Base-by-base conservation (phyloP, 1,140 invertebrate species). In the Drosophila punjabiensis region DNA sequence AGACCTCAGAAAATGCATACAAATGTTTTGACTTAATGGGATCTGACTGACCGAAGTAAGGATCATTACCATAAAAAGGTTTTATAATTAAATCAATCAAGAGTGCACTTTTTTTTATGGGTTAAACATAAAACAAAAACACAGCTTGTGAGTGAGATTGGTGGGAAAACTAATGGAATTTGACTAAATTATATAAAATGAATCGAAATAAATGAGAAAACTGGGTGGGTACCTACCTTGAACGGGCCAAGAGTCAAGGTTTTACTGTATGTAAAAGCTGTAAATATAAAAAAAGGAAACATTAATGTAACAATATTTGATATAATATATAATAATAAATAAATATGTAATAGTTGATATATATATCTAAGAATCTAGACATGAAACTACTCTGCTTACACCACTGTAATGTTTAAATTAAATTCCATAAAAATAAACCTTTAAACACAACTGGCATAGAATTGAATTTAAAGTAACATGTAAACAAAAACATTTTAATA, bases 1-100 rank as follows among this genome's bases (percentile, higher is more conserved):
- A 52, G 20, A 11, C 13, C 45, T 20, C n/a, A 33, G 39, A 32
- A 65, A 66, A 63, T 63, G 59, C 56, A 63, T 63, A 66, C 56
- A 33, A 66, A 63, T 63, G 64, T 47, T 47, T 30, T 64, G 60
- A 67, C 32, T 67, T 67, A 48, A 64, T 65, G 60, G 60, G 13
- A 24, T 2, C 24, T 41, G 13, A 10, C 50, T 30, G 9, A 14
- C 2, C 10, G 55, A 39, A 30, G 4, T 32, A 41, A 13, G 18
- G n/a, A 60, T 60, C 62, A 65, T 59, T 65, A 65, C 33, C 35
- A 41, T 59, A 65, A 60, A 39, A 32, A 33, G 37, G 7, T 30
- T 62, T 62, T 24, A 30, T 16, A 43, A 43, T 62, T 37, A 65
- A 62, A 62, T 41, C 56, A 65, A 41, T 56, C 53, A 56, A 56